A percentile compares a stretch with the other conserved stretches of the same genome.
These are phyloP conservation scores for Sepioteuthis lessoniana DNA, from an alignment of 2,888 invertebrate genomes.

Conservation along the genomic window DNA sequence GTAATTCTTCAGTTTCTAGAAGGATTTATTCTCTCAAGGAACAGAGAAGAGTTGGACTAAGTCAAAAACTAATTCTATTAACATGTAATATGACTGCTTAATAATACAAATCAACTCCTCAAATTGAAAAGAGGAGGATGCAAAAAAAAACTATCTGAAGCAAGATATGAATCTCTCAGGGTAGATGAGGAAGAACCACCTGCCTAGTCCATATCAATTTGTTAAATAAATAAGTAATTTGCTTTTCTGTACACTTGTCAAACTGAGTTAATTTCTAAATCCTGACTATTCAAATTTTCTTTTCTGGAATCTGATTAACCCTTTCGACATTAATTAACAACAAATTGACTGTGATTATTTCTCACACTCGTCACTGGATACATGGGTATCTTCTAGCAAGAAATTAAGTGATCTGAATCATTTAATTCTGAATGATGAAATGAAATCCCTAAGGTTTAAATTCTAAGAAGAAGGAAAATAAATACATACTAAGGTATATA, in stretches of 20 bases:
- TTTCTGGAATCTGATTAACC: background rate
- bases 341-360: background rate
- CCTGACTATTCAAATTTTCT: too few relatives aligned
- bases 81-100: background rate
- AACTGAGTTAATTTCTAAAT: background rate
- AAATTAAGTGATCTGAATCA: background rate
- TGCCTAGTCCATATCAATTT: background rate
- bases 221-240: background rate
- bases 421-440: background rate
- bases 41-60: background rate
- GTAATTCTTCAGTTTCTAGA: background rate
- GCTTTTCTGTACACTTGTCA: background rate
- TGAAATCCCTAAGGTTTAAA: too few relatives aligned
- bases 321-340: background rate
- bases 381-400: background rate
- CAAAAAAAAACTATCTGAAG: background rate
- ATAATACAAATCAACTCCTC: background rate
- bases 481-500: too few relatives aligned
- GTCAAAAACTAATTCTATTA: background rate
- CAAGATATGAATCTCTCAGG: background rate
- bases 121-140: background rate
- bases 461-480: too few relatives aligned
- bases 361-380: background rate
- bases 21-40: background rate
- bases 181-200: background rate